Percentiles rank a stretch among this genome's conserved stretches.
Conservation (phyloP, 2,797 vertebrate species). For the Myiotriccus ornatus region DNA sequence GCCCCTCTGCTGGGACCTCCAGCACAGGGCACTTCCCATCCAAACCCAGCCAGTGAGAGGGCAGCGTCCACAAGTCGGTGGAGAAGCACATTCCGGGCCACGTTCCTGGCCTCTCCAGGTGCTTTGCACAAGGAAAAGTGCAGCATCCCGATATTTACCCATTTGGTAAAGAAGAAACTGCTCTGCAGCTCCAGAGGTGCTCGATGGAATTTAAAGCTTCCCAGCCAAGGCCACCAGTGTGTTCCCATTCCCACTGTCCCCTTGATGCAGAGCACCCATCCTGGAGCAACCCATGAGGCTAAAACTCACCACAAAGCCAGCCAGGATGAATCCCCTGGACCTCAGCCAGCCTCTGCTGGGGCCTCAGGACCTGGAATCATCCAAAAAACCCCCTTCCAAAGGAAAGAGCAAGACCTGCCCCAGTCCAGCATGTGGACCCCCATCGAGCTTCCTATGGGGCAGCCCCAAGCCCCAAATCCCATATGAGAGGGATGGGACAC, state of each 20-base stretch:
- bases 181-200: not conserved
- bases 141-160: not conserved
- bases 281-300: not conserved
- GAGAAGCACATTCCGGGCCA: not conserved
- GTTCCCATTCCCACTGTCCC: not conserved
- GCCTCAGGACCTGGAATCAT: not conserved
- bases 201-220: not conserved
- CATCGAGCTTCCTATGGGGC: rapidly evolving
- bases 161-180: not conserved
- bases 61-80: not conserved
- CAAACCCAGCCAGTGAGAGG: not conserved
- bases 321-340: not conserved
- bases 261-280: not conserved
- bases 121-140: not conserved
- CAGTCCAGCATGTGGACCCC: not conserved
- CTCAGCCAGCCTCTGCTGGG: not conserved
- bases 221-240: not conserved
- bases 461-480: not conserved
- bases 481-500: not conserved
- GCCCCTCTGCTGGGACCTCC: not conserved
- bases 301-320: not conserved
- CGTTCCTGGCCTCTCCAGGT: not conserved
- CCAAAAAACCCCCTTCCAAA: not conserved
- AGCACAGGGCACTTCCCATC: not conserved
- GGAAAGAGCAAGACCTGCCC: not conserved